Evolutionary conservation across 2,888 invertebrate species (phyloP).

Genomic region (Apamea anceps): DNA sequence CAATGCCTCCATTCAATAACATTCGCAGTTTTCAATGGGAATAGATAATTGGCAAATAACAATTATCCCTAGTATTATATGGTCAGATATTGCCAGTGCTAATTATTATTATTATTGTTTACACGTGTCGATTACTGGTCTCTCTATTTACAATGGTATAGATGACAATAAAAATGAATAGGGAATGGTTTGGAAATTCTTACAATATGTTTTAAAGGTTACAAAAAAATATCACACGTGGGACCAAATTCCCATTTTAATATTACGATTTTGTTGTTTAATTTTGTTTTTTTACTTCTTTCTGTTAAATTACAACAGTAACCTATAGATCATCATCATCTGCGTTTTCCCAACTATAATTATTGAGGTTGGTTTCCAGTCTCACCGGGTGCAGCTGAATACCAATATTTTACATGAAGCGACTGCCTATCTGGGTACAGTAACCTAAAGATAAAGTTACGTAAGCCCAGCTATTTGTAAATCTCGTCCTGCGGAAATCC

Average conservation of each 20-base stretch:
- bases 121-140: neutral
- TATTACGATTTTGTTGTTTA: too few relatives aligned
- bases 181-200: too few relatives aligned
- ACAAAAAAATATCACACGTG: neutral
- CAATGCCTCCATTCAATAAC: neutral
- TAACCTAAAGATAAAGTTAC: conserved; percentile 3
- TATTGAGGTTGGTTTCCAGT: neutral
- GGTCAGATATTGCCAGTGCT: neutral
- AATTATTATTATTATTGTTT: conserved; percentile 28
- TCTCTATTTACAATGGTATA: neutral
- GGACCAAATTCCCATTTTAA: neutral
- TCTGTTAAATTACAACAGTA: neutral
- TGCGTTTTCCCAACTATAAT: neutral
- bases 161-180: neutral
- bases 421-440: neutral
- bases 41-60: conserved; percentile 11
- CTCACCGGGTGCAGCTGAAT: neutral
- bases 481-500: conserved; percentile 47
- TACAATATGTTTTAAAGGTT: neutral
- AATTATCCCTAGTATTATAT: conserved; percentile 1
- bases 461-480: conserved; percentile 22
- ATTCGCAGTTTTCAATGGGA: neutral
- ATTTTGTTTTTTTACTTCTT: too few relatives aligned
- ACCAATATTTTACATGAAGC: neutral
- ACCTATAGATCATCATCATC: neutral